phyloP scores from a whole-genome alignment of 1,140 invertebrate species.

The Habropoda laboriosa region DNA sequence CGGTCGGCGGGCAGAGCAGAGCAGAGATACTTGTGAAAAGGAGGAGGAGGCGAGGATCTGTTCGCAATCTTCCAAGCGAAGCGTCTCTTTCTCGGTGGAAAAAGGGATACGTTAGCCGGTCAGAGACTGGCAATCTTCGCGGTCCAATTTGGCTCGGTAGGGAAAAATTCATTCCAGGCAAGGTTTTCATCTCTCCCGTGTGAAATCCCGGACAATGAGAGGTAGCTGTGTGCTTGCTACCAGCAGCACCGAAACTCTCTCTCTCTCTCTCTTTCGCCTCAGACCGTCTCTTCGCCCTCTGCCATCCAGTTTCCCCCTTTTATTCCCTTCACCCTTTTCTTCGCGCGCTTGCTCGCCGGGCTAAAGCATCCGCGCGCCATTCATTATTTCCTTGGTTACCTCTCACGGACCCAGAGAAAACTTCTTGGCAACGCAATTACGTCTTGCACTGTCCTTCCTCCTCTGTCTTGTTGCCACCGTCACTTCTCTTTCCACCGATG shows the following conservation, averaged over 20 bases:
- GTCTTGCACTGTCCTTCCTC: conserved; percentile 50
- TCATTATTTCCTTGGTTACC: conserved; percentile 82
- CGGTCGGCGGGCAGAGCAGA: neutral
- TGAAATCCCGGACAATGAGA: conserved; percentile 66
- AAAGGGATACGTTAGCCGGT: conserved; percentile 6
- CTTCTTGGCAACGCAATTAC: conserved; percentile 82
- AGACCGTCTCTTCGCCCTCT: conserved; percentile 20
- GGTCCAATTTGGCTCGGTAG: conserved; percentile 63
- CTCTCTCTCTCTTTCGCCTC: neutral
- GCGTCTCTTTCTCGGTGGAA: conserved; percentile 5
- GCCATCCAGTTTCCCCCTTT: conserved; percentile 39
- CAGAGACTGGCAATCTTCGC: conserved; percentile 54
- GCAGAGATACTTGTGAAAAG: too few relatives aligned
- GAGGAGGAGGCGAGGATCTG: too few relatives aligned
- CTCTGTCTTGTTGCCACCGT: conserved; percentile 55
- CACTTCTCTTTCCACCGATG: conserved; percentile 22
- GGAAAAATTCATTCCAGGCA: conserved; percentile 63
- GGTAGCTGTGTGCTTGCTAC: neutral
- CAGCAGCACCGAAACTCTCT: conserved; percentile 55
- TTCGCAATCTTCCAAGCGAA: conserved; percentile 28
- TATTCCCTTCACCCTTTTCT: conserved; percentile 38
- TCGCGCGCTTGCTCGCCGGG: conserved; percentile 26
- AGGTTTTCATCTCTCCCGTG: conserved; percentile 63
- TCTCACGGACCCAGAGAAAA: conserved; percentile 79
- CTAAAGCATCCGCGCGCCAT: conserved; percentile 67